These are phyloP conservation scores for Clupea harengus DNA, from an alignment of 2,113 vertebrate genomes.

Conservation along the genomic window DNA sequence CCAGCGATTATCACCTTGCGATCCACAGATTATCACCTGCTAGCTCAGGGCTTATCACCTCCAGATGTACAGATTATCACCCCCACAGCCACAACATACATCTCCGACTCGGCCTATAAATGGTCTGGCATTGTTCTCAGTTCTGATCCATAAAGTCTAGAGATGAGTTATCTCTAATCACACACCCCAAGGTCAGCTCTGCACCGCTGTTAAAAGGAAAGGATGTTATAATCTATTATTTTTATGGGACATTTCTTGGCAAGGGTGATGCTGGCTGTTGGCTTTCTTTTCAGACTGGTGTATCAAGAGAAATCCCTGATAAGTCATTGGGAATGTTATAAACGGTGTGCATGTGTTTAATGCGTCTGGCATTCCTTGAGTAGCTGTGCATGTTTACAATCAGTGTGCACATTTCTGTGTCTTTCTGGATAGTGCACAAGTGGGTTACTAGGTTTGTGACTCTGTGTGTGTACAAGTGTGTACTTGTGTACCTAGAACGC, in stretches of 20 bases:
- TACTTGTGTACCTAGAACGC: conserved; percentile 79
- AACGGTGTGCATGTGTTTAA: conserved; percentile 1
- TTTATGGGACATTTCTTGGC: neutral
- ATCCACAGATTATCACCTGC: neutral
- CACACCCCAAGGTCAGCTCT: neutral
- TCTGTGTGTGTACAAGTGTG: neutral
- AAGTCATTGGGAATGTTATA: neutral
- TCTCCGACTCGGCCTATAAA: neutral
- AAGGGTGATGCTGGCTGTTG: neutral
- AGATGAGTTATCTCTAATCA: neutral
- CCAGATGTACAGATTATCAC: conserved; percentile 35
- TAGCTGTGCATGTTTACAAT: neutral
- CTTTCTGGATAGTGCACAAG: neutral
- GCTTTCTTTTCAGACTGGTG: neutral
- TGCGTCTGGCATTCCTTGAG: neutral
- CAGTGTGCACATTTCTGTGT: neutral
- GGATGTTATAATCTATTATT: conserved; percentile 4
- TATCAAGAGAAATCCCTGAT: neutral
- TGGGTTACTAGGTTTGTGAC: neutral
- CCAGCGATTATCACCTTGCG: neutral
- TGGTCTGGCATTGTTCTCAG: neutral
- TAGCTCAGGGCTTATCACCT: neutral
- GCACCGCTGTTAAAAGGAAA: neutral
- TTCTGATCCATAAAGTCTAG: neutral
- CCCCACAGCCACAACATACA: neutral